Percentiles rank a stretch among this genome's conserved stretches.
phyloP scores from a whole-genome alignment of 1,140 invertebrate species.

The Megalonaias nervosa region DNA sequence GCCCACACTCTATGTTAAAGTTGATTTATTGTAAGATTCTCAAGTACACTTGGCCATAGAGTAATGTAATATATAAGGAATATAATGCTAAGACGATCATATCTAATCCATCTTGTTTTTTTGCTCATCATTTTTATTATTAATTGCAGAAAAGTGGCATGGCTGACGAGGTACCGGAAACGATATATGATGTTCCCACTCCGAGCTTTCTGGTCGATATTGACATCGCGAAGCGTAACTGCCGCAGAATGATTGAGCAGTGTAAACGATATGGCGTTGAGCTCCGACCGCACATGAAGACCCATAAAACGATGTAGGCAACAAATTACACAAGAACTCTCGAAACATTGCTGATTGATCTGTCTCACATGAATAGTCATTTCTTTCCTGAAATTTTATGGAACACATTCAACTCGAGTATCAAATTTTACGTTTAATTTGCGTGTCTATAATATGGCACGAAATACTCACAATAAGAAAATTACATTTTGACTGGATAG shows the following conservation, averaged over 20 bases:
- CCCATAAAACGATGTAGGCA: constrained; percentile 66
- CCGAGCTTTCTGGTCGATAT: constrained; percentile 55
- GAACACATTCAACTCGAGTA: not conserved
- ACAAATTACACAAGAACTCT: not conserved
- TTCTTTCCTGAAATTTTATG: not conserved
- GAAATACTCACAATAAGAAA: not conserved
- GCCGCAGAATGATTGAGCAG: constrained; percentile 46
- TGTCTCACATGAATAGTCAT: not conserved
- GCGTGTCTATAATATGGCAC: not conserved
- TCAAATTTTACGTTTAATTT: not conserved
- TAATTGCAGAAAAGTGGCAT: no score
- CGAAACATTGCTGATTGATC: not conserved
- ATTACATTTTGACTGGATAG: no score
- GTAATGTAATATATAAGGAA: no score
- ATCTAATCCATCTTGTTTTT: no score
- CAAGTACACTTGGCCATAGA: no score
- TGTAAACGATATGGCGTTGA: constrained; percentile 53
- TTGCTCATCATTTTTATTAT: no score
- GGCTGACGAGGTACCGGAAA: constrained; percentile 12
- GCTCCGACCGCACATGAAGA: constrained; percentile 65
- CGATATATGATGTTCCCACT: constrained; percentile 40
- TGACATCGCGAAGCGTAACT: constrained; percentile 46
- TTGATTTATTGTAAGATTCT: no score
- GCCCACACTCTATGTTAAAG: no score
- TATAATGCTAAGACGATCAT: no score